Base-by-base conservation (phyloP, 2,113 vertebrate genomes). In the Brachirus orientalis region DNA sequence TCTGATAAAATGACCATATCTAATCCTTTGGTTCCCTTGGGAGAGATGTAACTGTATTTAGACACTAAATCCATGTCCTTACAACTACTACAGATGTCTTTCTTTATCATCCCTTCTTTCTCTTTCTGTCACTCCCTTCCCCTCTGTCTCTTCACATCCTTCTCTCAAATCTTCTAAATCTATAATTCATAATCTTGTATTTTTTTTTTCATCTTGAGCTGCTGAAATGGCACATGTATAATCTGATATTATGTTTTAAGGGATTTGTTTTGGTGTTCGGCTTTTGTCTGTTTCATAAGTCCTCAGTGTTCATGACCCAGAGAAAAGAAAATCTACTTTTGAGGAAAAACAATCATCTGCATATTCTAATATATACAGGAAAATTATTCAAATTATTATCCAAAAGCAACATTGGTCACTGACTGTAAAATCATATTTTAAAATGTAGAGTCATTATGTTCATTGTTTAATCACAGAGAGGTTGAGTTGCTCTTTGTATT, bases 1-100 rank as follows among this genome's bases (percentile, higher is more conserved):
- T 84, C 70, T 85, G 85, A 91, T 91, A 85, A 91, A 91, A 89
- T 88, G 88, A 89, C 88, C 85, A 91, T 84, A 88, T 89, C 89
- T 91, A 90, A 91, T 91, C 88, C 89, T 38, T 3, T 16, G 64
- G 18, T 84, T 58, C 88, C 53, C 85, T 86, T 86, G 82, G 82
- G 88, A 91, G 85, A 79, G 77, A 75, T 81, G 75, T 85, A 86
- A 89, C 86, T 90, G 85, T 86, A 90, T 90, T 88, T 90, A 90
- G 89, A 91, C 86, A 82, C 77, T 75, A 91, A 90, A 91, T 89
- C 88, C 90, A 80, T 57, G 85, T 91, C 80, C 82, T 90, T 86
- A 88, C 86, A 88, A 84, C 75, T 18, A 71, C 86, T 88, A 85
- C 89, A 88, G 81, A 91, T 91, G 90, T 91, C 86, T 91, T 89